Evolutionary conservation across 1,140 invertebrate genomes (phyloP), one percentile per base, ranked within the genome.

Genomic region (Caenorhabditis latens): DNA sequence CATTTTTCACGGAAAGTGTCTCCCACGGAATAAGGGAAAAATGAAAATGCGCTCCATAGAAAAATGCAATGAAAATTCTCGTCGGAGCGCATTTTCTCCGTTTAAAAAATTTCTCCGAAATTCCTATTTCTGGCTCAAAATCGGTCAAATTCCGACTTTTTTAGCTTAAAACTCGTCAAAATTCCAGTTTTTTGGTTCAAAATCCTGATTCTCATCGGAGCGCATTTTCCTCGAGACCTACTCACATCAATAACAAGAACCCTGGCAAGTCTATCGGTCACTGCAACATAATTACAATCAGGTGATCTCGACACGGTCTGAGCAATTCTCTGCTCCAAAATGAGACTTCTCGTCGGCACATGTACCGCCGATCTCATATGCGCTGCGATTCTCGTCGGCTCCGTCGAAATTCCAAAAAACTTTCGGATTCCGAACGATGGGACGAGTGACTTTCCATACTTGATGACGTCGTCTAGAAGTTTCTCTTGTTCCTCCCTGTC

Each of bases 391-490:
- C 86, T 43, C 14, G 84, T 42, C 9, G 75, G 53, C 9, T 50
- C 79, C 11, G 67, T 58, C 9, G 55, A 24, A 71, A 86, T 65
- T 48, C 86, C 86, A 42, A 86, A 55, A 24, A 86, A 83, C 24
- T 86, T 86, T 46, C 86, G 86, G 42, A 86, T 61, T 53, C 86
- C 86, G 42, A 86, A 86, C 13, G 43, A 58, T 16, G 86, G 86
- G 13, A 86, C 43, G 53, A 65, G 40, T 40, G 83, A 84, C 50
- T 61, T 84, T 58, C 55, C 58, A n/a, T 58, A 53, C n/a, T 84
- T 86, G 9, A 85, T 67, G 14, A 71, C 65, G 6, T 86, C 86
- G 42, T 57, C 55, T 43, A 71, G 16, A 5, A 86, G 21, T 14
- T 83, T 61, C 5, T 50, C 53, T 46, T 84, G 46, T 16, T 86